Conservation (phyloP, 2,113 vertebrate genomes). For the Gymnocephalus cernua region DNA sequence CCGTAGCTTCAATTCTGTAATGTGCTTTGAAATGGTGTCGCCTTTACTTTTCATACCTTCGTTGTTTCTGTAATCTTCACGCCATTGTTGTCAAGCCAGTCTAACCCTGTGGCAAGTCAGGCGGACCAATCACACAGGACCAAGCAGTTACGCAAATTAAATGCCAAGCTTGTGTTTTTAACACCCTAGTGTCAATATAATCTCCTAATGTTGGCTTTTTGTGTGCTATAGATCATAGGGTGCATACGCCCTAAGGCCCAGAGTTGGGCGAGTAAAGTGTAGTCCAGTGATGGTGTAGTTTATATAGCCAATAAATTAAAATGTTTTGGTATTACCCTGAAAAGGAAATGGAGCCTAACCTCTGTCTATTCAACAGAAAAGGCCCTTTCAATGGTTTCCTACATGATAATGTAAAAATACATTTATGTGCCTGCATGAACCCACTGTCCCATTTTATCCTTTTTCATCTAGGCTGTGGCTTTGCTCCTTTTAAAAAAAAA, state of each 20-base stretch:
- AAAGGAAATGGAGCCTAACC: slow-evolving; percentile 31
- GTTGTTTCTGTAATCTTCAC: slow-evolving; percentile 32
- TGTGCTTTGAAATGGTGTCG: slow-evolving; percentile 26
- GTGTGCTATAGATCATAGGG: slow-evolving; percentile 36
- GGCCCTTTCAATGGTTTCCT: slow-evolving; percentile 31
- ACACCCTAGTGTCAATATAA: slow-evolving; percentile 30
- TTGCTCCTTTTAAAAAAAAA: slow-evolving; percentile 18
- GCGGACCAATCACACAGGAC: slow-evolving; percentile 51
- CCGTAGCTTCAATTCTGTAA: slow-evolving; percentile 30
- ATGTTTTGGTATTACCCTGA: slow-evolving; percentile 43
- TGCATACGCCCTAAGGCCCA: slow-evolving; percentile 17
- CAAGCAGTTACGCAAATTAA: slow-evolving; percentile 39
- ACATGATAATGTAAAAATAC: slow-evolving; percentile 16
- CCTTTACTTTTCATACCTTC: slow-evolving; percentile 39
- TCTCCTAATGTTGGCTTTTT: slow-evolving; percentile 38
- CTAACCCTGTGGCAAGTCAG: slow-evolving; percentile 27
- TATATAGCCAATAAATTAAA: slow-evolving; percentile 41
- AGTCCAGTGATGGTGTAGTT: slow-evolving; percentile 62
- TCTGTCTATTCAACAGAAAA: slow-evolving; percentile 30
- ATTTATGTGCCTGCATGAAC: slow-evolving; percentile 57
- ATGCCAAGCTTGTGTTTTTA: slow-evolving; percentile 48
- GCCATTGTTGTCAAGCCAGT: slow-evolving; percentile 27
- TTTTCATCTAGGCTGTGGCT: slow-evolving; percentile 27
- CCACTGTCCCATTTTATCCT: slow-evolving; percentile 31
- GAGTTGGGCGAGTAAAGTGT: slow-evolving; percentile 48